A percentile compares a stretch with the other conserved stretches of the same genome.
Conservation (phyloP, 2,888 invertebrate genomes). For the Myopa testacea region DNA sequence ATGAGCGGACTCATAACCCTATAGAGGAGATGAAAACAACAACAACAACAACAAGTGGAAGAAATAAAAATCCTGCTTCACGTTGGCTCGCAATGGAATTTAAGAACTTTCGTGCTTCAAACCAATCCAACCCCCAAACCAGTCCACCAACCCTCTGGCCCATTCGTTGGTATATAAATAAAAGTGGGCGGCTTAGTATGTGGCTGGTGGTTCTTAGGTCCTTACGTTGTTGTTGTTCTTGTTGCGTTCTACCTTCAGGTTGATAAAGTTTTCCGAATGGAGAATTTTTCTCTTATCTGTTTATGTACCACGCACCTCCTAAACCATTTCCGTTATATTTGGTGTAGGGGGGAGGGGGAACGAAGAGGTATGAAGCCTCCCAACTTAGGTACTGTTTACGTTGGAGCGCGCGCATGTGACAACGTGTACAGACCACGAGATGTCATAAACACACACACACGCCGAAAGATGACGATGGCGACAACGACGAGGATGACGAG, state of each 20-base stretch:
- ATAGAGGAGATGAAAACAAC: conserved; percentile 24
- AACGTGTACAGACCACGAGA: neutral
- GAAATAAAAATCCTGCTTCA: neutral
- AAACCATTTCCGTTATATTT: neutral
- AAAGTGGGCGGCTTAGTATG: neutral
- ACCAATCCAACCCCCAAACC: neutral
- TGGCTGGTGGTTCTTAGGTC: neutral
- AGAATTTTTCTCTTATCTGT: conserved; percentile 18
- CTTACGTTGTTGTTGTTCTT: too few species aligned
- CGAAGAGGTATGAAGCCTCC: neutral
- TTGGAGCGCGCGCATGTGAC: conserved; percentile 26
- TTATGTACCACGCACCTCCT: neutral
- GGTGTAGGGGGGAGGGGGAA: neutral
- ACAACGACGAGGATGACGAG: conserved; percentile 44
- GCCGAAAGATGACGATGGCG: conserved; percentile 33
- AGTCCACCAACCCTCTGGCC: neutral
- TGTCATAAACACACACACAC: neutral
- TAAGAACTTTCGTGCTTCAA: neutral
- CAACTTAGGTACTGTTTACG: conserved; percentile 7
- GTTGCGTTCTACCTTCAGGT: too few species aligned
- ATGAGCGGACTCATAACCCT: conserved; percentile 24
- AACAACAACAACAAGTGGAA: conserved; percentile 8
- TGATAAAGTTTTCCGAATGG: neutral
- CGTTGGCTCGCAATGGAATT: neutral
- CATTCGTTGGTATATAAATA: neutral